Percentiles rank a stretch among this genome's conserved stretches.
phyloP scores from a whole-genome alignment of 2,888 invertebrate genomes.

The Aromia moschata region DNA sequence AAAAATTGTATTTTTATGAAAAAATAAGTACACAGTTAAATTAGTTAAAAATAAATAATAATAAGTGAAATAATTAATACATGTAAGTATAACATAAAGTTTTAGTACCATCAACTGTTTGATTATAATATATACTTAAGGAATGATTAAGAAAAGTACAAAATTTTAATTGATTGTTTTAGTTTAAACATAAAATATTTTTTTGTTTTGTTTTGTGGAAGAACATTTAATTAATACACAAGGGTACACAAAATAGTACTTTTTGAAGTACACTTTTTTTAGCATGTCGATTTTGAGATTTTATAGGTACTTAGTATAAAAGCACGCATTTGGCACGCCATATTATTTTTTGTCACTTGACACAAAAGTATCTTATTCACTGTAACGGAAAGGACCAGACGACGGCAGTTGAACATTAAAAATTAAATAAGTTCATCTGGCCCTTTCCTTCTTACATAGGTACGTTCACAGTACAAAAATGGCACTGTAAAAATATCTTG shows the following conservation, averaged over 20 bases:
- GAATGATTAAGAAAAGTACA: neutral
- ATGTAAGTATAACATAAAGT: neutral
- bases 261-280: constrained; percentile 33
- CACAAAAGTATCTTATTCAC: constrained; percentile 44
- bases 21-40: constrained; percentile 18
- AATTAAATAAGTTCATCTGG: constrained; percentile 16
- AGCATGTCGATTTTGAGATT: constrained; percentile 15
- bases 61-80: constrained; percentile 11
- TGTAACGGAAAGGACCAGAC: constrained; percentile 25
- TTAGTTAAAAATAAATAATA: constrained; percentile 2
- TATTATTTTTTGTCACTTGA: constrained; percentile 37
- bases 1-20: constrained; percentile 15
- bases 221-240: constrained; percentile 27
- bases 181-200: constrained; percentile 12
- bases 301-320: constrained; percentile 33
- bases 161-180: constrained; percentile 6
- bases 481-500: constrained; percentile 53
- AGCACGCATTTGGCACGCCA: constrained; percentile 43
- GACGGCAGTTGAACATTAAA: constrained; percentile 11
- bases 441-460: constrained; percentile 27
- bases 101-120: neutral
- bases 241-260: constrained; percentile 41
- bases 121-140: too few relatives aligned
- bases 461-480: constrained; percentile 46
- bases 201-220: constrained; percentile 22